Conservation (phyloP, 2,113 vertebrate species). For the Neopipo cinnamomea region DNA sequence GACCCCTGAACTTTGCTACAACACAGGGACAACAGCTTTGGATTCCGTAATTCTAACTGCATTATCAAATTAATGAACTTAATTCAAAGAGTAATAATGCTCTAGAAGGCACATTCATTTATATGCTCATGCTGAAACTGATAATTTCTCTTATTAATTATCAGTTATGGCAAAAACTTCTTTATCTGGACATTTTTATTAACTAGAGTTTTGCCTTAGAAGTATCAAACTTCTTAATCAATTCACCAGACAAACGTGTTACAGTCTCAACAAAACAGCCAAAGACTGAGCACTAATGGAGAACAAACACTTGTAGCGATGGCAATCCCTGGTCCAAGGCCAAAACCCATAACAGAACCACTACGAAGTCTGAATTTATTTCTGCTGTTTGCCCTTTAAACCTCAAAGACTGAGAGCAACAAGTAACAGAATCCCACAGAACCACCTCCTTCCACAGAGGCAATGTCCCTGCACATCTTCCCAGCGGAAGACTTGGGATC, state of each 20-base stretch:
- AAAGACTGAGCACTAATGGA: neutral
- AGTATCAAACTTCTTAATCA: neutral
- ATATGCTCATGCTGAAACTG: neutral
- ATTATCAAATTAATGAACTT: neutral
- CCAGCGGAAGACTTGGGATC: fast-evolving
- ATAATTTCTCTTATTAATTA: neutral
- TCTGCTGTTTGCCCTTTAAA: neutral
- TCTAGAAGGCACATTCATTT: neutral
- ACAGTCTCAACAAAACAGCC: neutral
- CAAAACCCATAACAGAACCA: neutral
- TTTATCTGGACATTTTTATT: neutral
- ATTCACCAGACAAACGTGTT: neutral
- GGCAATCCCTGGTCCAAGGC: neutral
- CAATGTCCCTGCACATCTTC: neutral
- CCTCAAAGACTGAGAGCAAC: neutral
- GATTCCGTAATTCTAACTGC: neutral
- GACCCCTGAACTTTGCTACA: neutral
- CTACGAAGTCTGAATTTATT: neutral
- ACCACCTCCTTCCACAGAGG: neutral
- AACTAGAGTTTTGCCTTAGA: neutral
- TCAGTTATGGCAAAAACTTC: neutral
- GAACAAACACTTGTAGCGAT: neutral
- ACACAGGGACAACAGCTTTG: neutral
- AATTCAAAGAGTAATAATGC: neutral
- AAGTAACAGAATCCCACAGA: neutral